Percentiles rank a stretch among this genome's conserved stretches.
Conservation (phyloP, 2,888 invertebrate species). For the Petrophora chlorosata region DNA sequence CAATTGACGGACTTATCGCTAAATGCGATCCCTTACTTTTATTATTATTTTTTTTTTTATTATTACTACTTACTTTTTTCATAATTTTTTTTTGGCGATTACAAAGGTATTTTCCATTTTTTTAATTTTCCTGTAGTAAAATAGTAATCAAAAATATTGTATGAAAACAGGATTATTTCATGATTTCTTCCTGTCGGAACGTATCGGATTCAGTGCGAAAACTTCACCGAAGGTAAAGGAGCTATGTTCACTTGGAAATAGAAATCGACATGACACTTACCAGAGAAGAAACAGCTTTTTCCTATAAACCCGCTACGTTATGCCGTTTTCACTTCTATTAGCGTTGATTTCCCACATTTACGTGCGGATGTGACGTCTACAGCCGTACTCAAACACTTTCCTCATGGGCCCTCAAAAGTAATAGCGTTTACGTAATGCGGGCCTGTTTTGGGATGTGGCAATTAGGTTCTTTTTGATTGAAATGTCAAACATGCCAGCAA, state of each 20-base stretch:
- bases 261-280: constrained; percentile 5
- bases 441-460: not conserved
- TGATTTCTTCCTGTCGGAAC: not conserved
- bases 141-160: too few relatives aligned
- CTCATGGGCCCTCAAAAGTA: not conserved
- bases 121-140: too few relatives aligned
- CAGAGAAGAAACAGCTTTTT: constrained; percentile 23
- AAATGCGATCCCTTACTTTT: too few relatives aligned
- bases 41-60: too few relatives aligned
- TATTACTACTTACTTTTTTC: too few relatives aligned
- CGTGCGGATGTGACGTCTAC: constrained; percentile 23
- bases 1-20: too few relatives aligned
- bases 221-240: not conserved
- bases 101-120: too few relatives aligned
- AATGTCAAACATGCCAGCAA: too few relatives aligned
- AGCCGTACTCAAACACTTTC: not conserved
- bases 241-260: constrained; percentile 4
- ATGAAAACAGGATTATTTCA: too few relatives aligned
- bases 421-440: not conserved
- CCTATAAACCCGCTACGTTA: constrained; percentile 19
- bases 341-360: constrained; percentile 30
- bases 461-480: too few relatives aligned
- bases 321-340: constrained; percentile 30
- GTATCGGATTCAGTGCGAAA: not conserved
- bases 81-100: too few relatives aligned